Conservation (phyloP, 2,888 invertebrate species). For the Rhagonycha fulva region DNA sequence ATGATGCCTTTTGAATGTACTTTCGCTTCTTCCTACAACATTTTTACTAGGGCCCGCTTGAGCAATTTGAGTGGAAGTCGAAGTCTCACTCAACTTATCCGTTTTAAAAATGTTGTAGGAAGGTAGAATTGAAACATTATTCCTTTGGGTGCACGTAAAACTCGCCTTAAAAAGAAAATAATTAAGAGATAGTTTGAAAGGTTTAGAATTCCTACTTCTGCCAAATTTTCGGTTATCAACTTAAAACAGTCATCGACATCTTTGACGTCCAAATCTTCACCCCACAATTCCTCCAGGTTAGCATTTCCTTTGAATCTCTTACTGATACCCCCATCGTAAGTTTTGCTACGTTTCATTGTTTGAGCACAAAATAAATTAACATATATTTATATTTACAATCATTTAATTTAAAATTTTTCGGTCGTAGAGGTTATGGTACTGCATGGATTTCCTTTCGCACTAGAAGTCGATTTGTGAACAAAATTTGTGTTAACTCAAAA, state of each 20-base stretch:
- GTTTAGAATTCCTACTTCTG: constrained; percentile 17
- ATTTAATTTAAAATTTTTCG: too few relatives aligned
- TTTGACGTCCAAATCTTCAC: constrained; percentile 45
- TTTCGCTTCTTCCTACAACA: neutral
- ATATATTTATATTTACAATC: too few relatives aligned
- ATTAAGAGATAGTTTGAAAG: neutral
- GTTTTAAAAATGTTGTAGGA: constrained; percentile 41
- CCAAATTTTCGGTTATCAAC: constrained; percentile 44
- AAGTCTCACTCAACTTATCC: constrained; percentile 13
- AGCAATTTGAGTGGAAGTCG: constrained; percentile 33
- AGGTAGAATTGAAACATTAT: constrained; percentile 37
- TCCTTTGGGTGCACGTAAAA: neutral
- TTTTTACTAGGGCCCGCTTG: neutral
- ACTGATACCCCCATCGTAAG: constrained; percentile 32
- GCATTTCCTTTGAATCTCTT: constrained; percentile 40
- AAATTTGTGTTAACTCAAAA: neutral
- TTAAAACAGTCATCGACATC: constrained; percentile 47
- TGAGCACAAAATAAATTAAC: neutral
- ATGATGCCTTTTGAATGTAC: constrained; percentile 4
- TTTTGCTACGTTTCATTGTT: neutral
- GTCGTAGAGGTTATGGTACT: too few relatives aligned
- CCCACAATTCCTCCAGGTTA: constrained; percentile 44
- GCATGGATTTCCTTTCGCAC: neutral
- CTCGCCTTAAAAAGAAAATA: neutral
- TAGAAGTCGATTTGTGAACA: neutral